Base-by-base conservation (phyloP, 1,140 invertebrate species). In the Drosophila asahinai region DNA sequence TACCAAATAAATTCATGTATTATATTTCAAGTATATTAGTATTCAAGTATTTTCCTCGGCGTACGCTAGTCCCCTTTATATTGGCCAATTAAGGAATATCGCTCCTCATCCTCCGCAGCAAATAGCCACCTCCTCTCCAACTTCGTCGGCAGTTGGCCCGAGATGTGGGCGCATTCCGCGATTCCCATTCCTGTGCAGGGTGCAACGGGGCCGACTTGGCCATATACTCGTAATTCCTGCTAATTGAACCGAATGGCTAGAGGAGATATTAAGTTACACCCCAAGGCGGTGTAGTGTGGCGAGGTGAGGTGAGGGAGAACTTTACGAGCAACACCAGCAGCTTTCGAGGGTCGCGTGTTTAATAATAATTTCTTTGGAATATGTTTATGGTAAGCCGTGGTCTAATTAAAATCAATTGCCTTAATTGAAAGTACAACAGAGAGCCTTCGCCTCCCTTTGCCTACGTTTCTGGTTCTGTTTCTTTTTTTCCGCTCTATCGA, bases 401-500 rank as follows among this genome's bases (percentile, higher is more conserved):
- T 90, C 86, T 90, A 90, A 90, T 90, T 90, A 90, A 90, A 90
- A 86, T 90, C 86, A 90, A 90, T 90, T 90, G 86, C 65, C 86
- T 90, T 90, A 90, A 90, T 90, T 90, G 86, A 86, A 90, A 90
- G 86, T 77, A 84, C 79, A 89, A 84, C 73, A 89, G 66, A 84
- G 57, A 36, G 48, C n/a, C 43, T 30, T 49, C 49, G 19, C 63
- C 30, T 25, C 48, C n/a, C 25, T 57, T 57, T 38, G 25, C 11
- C 38, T 36, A 49, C 22, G 55, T 22, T 52, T 52, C 33, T 54
- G 12, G 36, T 14, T 3, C n/a, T 25, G 1, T 6, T 14, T 9
- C 17, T 19, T 38, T 36, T 40, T 54, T 47, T 40, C 33, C 43
- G 38, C 36, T 60, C 36, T 42, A 80, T 77, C 77, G 43, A 62